phyloP scores from a whole-genome alignment of 2,113 vertebrate genomes.

The Sapayoa aenigma region DNA sequence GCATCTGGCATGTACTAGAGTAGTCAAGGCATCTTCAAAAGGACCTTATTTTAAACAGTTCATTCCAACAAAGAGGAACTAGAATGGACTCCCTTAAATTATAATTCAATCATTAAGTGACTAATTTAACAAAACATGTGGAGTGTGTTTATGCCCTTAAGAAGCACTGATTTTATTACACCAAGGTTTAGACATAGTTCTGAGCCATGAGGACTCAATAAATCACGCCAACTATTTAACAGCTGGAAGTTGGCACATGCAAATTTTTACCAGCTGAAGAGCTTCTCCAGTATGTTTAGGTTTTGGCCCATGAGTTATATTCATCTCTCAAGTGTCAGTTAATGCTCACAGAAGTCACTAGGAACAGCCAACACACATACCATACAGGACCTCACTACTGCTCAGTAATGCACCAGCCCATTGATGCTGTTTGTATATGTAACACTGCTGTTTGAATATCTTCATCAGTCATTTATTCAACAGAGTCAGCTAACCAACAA shows the following conservation, averaged over 20 bases:
- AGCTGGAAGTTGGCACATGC: background rate
- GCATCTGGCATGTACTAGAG: conserved; percentile 2
- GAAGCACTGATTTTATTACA: conserved; percentile 32
- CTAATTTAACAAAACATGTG: conserved; percentile 14
- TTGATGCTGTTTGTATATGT: fast-evolving
- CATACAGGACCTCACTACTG: background rate
- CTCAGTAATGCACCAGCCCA: background rate
- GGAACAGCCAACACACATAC: background rate
- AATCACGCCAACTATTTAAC: background rate
- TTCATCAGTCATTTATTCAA: background rate
- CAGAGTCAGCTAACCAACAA: background rate
- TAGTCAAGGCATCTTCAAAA: conserved; percentile 10
- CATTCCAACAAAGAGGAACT: background rate
- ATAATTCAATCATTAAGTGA: background rate
- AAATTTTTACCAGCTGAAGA: conserved; percentile 15
- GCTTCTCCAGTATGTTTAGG: background rate
- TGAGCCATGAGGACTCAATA: background rate
- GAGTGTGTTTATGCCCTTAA: background rate
- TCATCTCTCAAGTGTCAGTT: background rate
- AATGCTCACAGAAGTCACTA: background rate
- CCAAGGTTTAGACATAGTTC: background rate
- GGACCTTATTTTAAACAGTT: background rate
- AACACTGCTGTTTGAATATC: background rate
- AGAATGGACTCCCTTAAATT: background rate
- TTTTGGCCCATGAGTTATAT: background rate